Conservation (phyloP, 2,888 invertebrate genomes). For the Drosophila koepferae region DNA sequence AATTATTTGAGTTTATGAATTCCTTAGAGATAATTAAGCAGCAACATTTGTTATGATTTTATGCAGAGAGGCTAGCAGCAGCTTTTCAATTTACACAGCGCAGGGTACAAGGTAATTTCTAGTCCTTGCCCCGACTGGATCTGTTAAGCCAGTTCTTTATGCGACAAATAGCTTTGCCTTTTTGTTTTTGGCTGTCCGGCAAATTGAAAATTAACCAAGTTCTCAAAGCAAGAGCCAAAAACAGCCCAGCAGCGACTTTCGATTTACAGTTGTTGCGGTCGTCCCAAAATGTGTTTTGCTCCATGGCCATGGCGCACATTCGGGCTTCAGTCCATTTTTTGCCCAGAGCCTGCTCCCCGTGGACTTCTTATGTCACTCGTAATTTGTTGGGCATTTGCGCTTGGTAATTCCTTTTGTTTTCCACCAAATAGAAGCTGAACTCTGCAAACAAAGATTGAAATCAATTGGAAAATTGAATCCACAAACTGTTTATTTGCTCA, state of each 20-base stretch:
- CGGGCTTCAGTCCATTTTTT: constrained; percentile 23
- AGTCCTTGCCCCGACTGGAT: neutral
- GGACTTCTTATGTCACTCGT: constrained; percentile 64
- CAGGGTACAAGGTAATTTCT: neutral
- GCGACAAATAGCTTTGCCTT: constrained; percentile 19
- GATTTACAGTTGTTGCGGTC: constrained; percentile 39
- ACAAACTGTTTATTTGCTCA: neutral
- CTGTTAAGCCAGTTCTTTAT: constrained; percentile 17
- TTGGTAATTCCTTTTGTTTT: constrained; percentile 19
- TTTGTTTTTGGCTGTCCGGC: constrained; percentile 37
- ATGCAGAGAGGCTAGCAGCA: neutral
- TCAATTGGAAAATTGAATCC: neutral
- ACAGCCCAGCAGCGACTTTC: constrained; percentile 27
- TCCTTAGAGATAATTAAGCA: constrained; percentile 4
- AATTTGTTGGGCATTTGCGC: constrained; percentile 37
- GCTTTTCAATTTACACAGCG: constrained; percentile 1
- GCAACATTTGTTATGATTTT: neutral
- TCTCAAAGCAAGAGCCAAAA: constrained; percentile 24
- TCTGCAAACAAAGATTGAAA: neutral
- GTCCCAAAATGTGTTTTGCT: constrained; percentile 38
- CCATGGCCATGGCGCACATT: constrained; percentile 25
- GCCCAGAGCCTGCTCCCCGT: constrained; percentile 40
- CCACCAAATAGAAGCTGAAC: neutral
- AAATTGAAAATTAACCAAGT: constrained; percentile 74
- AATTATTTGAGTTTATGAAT: constrained; percentile 1